Evolutionary conservation across 2,888 invertebrate species (phyloP), one percentile per base, ranked within the genome.

Genomic region (Sisyra terminalis): DNA sequence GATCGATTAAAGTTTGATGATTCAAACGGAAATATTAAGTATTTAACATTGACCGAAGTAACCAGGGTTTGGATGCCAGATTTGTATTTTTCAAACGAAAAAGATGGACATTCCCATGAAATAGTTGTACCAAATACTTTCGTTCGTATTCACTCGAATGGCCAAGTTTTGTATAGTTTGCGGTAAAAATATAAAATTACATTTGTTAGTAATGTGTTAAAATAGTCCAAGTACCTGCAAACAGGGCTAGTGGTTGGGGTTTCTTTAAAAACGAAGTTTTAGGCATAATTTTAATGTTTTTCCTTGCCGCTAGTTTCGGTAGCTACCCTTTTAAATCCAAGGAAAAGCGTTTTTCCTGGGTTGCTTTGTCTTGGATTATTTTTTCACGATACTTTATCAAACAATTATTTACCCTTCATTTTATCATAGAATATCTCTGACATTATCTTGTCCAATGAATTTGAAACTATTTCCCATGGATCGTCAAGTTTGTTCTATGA

Each of bases 51-150:
- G 57, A 89, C 93, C 43, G 93, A 94, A 65, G 87, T 92, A 43
- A 87, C 86, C 66, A 77, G 89, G 53, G 89, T 96, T 45, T 97
- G 96, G 96, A 93, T 94, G 84, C 96, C 96, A 29, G 96, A 97
- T 69, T 70, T 94, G 52, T 96, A 94, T 74, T 94, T 94, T 69
- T 86, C 92, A 44, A 96, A 96, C 59, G 96, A 96, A 68, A 96
- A 96, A 64, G 89, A 90, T 59, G 96, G 94, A 43, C 93, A 93
- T 61, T 87, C 94, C 61, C 93, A 94, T 70, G 87, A 92, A 63
- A 93, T 94, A 65, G 92, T 93, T 63, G 90, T 92, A 88, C 92
- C 93, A 47, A 94, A 96, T 64, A 89, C 94, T 51, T 90, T 96
- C 73, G 88, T 96, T 60, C 73, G 96, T 52, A 92, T 96, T 61